Base-by-base conservation (phyloP, 1,140 invertebrate species). In the Harlomillsia oculata region DNA sequence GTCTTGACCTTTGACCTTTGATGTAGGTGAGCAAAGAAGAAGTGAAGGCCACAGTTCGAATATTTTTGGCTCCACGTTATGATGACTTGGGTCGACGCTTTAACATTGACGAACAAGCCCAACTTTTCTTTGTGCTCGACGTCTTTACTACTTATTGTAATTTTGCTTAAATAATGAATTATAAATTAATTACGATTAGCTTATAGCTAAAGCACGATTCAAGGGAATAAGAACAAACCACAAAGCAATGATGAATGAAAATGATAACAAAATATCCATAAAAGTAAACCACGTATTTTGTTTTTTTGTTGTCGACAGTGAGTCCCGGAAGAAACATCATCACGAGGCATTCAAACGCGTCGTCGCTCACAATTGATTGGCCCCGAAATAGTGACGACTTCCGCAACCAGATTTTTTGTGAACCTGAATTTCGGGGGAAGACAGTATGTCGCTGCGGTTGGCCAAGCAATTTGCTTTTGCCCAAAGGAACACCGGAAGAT, bases 121-220 rank as follows among this genome's bases (percentile, higher is more conserved):
- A 74, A 3, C 69, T 86, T 25, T 84, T 87, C 78, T 78, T 87
- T 30, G 85, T 87, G 66, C 71, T 87, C 70, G 85, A 87, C 69
- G 85, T 85, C 68, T 86, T 86, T 67, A 74, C 78, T 9, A 74
- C 77, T 0, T 70, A 72, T 13, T 67, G 81, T 83, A 71, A 76
- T 30, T n/a, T n/a, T n/a, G 5, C 6, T 32, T 6, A 50, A 20
- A 34, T 46, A 9, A 9, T 25, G 21, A 5, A 34, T 32, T 8
- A 20, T 5, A 32, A 30, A 20, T 36, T 50, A 30, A 23, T 21
- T 11, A 8, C 5, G 26, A 46, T 9, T 8, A 46, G 13, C 5
- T 11, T 11, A 6, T 5, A 8, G 23, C 21, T 9, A 28, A 21
- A 8, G 9, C 21, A 5, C 13, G 6, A 18, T 41, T n/a, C n/a